These are phyloP conservation scores for Hipparchia semele DNA, from an alignment of 2,888 invertebrate species.

Conservation along the genomic window DNA sequence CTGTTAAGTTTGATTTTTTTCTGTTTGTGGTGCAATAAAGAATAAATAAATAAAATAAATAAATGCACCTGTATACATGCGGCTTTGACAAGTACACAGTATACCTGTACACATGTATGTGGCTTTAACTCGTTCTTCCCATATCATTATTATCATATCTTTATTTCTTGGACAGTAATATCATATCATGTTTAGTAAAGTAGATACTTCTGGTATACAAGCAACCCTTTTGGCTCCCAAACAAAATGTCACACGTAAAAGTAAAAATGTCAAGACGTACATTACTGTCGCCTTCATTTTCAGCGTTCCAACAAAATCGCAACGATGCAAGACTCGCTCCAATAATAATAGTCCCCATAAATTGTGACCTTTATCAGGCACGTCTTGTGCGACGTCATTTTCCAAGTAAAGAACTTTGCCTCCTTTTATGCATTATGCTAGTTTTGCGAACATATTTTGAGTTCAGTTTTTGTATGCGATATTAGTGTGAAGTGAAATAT, in stretches of 20 bases:
- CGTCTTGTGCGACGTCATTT: constrained; percentile 28
- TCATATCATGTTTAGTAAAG: too few species aligned
- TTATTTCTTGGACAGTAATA: not conserved
- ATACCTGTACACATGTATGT: too few species aligned
- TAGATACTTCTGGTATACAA: not conserved
- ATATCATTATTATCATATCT: not conserved
- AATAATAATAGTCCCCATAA: constrained; percentile 42
- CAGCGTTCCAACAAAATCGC: constrained; percentile 36
- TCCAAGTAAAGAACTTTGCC: constrained; percentile 25
- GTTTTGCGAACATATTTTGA: constrained; percentile 12
- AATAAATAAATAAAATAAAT: too few species aligned
- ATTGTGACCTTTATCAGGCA: constrained; percentile 38
- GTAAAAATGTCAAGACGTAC: constrained; percentile 32
- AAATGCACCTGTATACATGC: too few species aligned
- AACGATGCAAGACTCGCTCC: constrained; percentile 37
- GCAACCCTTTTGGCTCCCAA: not conserved
- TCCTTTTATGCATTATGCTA: constrained; percentile 9
- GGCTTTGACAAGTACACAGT: too few species aligned
- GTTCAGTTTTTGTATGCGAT: constrained; percentile 11
- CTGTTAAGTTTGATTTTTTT: too few species aligned
- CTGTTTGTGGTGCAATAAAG: too few species aligned
- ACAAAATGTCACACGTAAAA: constrained; percentile 8
- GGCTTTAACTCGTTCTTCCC: too few species aligned
- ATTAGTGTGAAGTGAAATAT: constrained; percentile 4
- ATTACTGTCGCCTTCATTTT: constrained; percentile 33